Conservation (phyloP, 2,888 invertebrate species). For the Uropetala carovei region DNA sequence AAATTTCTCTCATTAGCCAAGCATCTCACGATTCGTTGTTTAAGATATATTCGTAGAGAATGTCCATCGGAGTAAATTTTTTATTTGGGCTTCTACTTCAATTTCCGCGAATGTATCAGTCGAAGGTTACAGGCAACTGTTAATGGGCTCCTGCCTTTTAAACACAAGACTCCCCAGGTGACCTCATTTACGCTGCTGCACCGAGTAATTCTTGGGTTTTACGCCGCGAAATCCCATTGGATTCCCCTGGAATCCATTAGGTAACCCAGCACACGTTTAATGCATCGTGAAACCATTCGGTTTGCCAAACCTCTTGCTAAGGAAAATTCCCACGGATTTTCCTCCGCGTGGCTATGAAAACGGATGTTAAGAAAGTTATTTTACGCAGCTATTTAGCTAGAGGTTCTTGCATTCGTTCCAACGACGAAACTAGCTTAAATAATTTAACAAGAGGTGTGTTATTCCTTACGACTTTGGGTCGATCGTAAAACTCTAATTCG, state of each 20-base stretch:
- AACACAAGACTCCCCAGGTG: constrained; percentile 39
- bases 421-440: no score
- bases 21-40: not conserved
- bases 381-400: not conserved
- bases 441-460: no score
- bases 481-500: no score
- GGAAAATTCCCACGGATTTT: constrained; percentile 12
- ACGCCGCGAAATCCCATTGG: not conserved
- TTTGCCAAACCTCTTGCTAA: not conserved
- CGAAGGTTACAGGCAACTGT: not conserved
- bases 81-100: not conserved
- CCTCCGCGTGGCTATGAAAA: constrained; percentile 2
- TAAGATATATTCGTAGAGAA: not conserved
- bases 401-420: no score
- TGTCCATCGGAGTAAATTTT: not conserved
- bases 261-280: constrained; percentile 27
- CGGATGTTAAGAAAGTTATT: not conserved
- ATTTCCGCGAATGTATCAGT: not conserved
- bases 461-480: no score
- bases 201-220: constrained; percentile 32
- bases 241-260: constrained; percentile 39
- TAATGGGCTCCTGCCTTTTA: constrained; percentile 42
- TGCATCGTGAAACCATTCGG: not conserved
- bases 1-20: no score
- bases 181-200: constrained; percentile 24